These are phyloP conservation scores for Cyprinodon tularosa DNA, from an alignment of 2,113 vertebrate species.

Conservation along the genomic window DNA sequence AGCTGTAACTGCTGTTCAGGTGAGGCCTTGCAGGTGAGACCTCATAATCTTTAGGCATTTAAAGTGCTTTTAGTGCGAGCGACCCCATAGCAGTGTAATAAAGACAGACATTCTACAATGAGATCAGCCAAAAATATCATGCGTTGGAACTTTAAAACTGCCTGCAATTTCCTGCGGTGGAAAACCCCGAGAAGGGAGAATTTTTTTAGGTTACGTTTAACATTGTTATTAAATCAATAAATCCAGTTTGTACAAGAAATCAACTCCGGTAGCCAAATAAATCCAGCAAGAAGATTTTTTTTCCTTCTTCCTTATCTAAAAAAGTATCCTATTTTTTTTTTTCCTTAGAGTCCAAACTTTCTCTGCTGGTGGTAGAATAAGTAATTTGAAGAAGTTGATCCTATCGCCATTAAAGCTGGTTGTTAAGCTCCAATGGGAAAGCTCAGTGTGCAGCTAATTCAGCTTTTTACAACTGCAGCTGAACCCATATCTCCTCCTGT, in stretches of 20 bases:
- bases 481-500: constrained; percentile 12
- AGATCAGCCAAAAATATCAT: constrained; percentile 1
- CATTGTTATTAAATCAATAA: background rate
- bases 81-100: background rate
- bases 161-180: background rate
- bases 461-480: constrained; percentile 25
- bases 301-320: background rate
- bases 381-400: background rate
- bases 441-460: constrained; percentile 4
- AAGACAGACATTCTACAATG: background rate
- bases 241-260: background rate
- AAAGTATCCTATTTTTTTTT: background rate
- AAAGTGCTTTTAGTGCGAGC: too few species aligned
- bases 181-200: background rate
- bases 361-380: background rate
- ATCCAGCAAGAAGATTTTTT: background rate
- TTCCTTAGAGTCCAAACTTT: too few species aligned
- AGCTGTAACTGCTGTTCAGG: too few species aligned
- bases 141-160: background rate
- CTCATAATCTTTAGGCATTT: too few species aligned
- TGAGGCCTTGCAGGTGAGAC: too few species aligned
- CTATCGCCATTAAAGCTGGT: background rate
- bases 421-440: background rate
- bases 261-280: background rate
- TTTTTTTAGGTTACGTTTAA: background rate